Base-by-base conservation (phyloP, 2,113 vertebrate genomes). In the Myanophis thanlyinensis region DNA sequence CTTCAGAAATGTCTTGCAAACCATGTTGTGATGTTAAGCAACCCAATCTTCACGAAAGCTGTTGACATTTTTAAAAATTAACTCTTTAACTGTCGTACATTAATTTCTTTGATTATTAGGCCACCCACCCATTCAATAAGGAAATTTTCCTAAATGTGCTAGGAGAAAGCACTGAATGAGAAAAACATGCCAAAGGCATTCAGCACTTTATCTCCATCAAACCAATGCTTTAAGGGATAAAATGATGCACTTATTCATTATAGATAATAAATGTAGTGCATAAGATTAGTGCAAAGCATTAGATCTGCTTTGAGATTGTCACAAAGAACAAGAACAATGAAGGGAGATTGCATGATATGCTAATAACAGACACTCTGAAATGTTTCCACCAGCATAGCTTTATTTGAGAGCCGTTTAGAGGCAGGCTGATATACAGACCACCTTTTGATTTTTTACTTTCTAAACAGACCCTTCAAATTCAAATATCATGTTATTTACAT, bases 361-460 rank as follows among this genome's bases (percentile, higher is more conserved):
- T 62, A 0, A 0, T 5, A 1, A 35, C 23, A 27, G 1, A 35
- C 27, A 15, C 53, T 54, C 25, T 51, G 2, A 5, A 67, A n/a
- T 5, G 44, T 35, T 92, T 54, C 85, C 52, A 86, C 73, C 73
- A 1, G 27, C 85, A 5, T 3, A 1, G 0, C 6, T 88, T 80
- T n/a, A 49, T 93, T 8, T 89, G 89, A 90, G 48, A 2, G 0
- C 9, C 80, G 86, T 89, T 89, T 62, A 51, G 23, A 46, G 30
- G 25, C 23, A 73, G 8, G 35, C 40, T 67, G 80, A 87, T 3
- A 95, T 91, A 92, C 0, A n/a, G 88, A 0, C 73, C 90, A 96
- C 94, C 94, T 96, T 95, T 94, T 87, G 11, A 51, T 49, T 51
- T n/a, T 89, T 94, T 93, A 52, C 91, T 94, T 95, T 73, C 92